Percentiles rank a stretch among this genome's conserved stretches.
These are phyloP conservation scores for Parnassius apollo DNA, from an alignment of 2,888 invertebrate genomes.

Conservation along the genomic window DNA sequence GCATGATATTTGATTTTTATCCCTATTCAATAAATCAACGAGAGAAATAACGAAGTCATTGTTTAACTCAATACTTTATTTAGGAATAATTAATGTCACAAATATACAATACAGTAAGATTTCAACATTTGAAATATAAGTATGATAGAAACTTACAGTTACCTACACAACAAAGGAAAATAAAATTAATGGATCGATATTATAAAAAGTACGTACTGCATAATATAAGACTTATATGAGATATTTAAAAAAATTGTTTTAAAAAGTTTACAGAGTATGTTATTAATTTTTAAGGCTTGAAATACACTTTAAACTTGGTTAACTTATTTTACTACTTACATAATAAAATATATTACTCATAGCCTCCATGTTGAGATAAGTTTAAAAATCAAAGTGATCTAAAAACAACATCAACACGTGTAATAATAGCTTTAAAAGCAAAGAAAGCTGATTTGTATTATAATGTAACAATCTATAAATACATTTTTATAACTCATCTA, in stretches of 20 bases:
- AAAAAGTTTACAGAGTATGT: not conserved
- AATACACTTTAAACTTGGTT: not conserved
- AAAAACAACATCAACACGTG: slow-evolving; percentile 18
- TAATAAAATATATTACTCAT: not conserved
- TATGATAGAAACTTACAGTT: slow-evolving; percentile 54
- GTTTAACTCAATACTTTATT: slow-evolving; percentile 77
- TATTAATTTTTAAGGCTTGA: not conserved
- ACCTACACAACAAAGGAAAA: not conserved
- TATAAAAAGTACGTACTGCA: not conserved
- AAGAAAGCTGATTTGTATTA: slow-evolving; percentile 14
- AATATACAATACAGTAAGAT: slow-evolving; percentile 63
- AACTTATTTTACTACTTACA: not conserved
- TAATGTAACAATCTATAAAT: slow-evolving; percentile 49
- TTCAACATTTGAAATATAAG: slow-evolving; percentile 69
- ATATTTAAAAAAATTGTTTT: not conserved
- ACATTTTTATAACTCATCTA: slow-evolving; percentile 56
- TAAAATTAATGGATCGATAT: not conserved
- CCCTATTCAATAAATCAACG: not conserved
- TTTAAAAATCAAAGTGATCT: not conserved
- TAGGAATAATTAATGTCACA: slow-evolving; percentile 71
- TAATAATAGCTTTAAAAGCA: slow-evolving; percentile 24
- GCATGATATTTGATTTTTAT: slow-evolving; percentile 36
- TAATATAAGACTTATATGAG: not conserved
- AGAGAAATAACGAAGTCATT: not conserved
- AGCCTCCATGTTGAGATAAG: not conserved